Evolutionary conservation across 2,797 vertebrate species (phyloP).

Genomic region (Anguilla megastoma): DNA sequence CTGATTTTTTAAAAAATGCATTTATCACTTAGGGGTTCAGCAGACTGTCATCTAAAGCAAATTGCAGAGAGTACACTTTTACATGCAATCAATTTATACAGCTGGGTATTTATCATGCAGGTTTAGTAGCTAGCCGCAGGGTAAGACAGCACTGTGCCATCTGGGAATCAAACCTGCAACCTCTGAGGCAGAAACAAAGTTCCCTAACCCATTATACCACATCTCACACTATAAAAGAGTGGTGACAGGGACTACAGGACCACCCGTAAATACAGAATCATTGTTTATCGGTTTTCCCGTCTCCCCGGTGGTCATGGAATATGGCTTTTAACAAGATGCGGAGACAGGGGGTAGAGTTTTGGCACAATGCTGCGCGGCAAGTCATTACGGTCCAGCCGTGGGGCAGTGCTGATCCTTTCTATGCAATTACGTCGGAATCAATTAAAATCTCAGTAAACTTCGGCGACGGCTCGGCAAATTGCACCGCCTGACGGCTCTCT

Average conservation of each 20-base stretch:
- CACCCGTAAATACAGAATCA: background rate
- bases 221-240: background rate
- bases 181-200: background rate
- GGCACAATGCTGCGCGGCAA: background rate
- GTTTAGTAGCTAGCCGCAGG: background rate
- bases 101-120: background rate
- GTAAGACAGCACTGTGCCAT: background rate
- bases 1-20: background rate
- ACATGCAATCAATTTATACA: background rate
- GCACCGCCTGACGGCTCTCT: background rate
- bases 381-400: background rate
- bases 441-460: slow-evolving; percentile 2
- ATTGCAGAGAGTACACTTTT: background rate
- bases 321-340: background rate
- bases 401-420: background rate
- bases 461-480: background rate
- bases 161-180: background rate
- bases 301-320: background rate
- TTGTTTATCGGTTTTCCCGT: background rate
- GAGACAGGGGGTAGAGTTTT: background rate
- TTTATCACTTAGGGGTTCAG: background rate
- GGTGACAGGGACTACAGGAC: background rate
- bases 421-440: background rate
- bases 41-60: background rate
- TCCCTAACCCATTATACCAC: background rate